phyloP scores from a whole-genome alignment of 2,113 vertebrate species.

The Caranx ignobilis region DNA sequence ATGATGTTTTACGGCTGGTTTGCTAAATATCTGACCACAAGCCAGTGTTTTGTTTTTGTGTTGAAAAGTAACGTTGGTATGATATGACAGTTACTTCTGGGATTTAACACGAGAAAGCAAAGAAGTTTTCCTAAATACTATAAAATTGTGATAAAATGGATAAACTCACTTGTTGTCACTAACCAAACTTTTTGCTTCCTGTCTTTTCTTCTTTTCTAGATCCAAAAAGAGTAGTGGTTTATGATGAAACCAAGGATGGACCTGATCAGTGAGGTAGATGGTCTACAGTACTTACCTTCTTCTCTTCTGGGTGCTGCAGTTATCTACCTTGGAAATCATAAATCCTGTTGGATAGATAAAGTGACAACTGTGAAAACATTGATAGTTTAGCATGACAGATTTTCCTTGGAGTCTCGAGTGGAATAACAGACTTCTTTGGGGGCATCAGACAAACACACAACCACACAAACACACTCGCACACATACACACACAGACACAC shows the following conservation, averaged over 20 bases:
- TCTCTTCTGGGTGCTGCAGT: slow-evolving; percentile 87
- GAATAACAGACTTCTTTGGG: slow-evolving; percentile 55
- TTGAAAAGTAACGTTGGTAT: neutral
- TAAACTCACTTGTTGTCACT: neutral
- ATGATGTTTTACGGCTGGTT: neutral
- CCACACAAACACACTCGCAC: slow-evolving; percentile 5
- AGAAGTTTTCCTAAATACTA: neutral
- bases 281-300: slow-evolving; percentile 80
- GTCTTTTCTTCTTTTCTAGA: slow-evolving; percentile 82
- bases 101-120: neutral
- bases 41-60: neutral
- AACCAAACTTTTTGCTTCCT: slow-evolving; percentile 15
- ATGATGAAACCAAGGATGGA: slow-evolving; percentile 92
- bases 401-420: slow-evolving; percentile 61
- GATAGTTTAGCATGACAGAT: slow-evolving; percentile 70
- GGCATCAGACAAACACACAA: slow-evolving; percentile 51
- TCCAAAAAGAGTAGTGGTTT: slow-evolving; percentile 96
- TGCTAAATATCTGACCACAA: neutral
- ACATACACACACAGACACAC: neutral
- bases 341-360: slow-evolving; percentile 66
- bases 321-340: slow-evolving; percentile 84
- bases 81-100: no score
- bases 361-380: slow-evolving; percentile 79
- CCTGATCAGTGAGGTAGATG: slow-evolving; percentile 92
- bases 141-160: neutral